Percentiles rank a stretch among this genome's conserved stretches.
These are phyloP conservation scores for Nibea albiflora DNA, from an alignment of 2,113 vertebrate species.

Conservation along the genomic window DNA sequence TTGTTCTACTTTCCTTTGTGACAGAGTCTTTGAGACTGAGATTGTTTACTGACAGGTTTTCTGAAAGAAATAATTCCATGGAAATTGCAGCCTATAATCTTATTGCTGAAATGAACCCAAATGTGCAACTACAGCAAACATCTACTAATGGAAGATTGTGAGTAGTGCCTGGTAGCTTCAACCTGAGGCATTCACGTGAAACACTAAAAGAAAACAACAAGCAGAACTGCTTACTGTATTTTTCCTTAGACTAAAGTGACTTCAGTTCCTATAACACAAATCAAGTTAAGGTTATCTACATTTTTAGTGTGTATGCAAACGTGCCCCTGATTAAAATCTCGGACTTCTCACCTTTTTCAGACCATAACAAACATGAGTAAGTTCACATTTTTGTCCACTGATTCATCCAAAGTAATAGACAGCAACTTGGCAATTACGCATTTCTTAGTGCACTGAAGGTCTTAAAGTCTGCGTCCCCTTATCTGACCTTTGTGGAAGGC, in stretches of 20 bases:
- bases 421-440: not conserved
- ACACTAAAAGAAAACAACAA: not conserved
- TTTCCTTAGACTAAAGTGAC: not conserved
- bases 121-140: not conserved
- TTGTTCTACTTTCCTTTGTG: not conserved
- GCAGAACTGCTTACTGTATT: not conserved
- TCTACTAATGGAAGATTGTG: not conserved
- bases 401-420: not conserved
- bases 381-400: not conserved
- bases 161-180: not conserved
- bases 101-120: conserved; percentile 11
- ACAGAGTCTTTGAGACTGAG: too few species aligned
- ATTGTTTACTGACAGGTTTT: not conserved
- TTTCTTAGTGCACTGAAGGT: not conserved
- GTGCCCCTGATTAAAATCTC: too few species aligned
- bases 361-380: not conserved
- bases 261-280: not conserved
- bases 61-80: not conserved
- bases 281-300: not conserved
- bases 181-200: not conserved
- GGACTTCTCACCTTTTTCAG: not conserved
- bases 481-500: not conserved
- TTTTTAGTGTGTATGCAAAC: not conserved
- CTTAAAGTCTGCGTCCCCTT: not conserved
- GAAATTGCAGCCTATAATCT: conserved; percentile 15